Evolutionary conservation across 2,888 invertebrate genomes (phyloP), one percentile per base, ranked within the genome.

Genomic region (Sarcophaga variegata): DNA sequence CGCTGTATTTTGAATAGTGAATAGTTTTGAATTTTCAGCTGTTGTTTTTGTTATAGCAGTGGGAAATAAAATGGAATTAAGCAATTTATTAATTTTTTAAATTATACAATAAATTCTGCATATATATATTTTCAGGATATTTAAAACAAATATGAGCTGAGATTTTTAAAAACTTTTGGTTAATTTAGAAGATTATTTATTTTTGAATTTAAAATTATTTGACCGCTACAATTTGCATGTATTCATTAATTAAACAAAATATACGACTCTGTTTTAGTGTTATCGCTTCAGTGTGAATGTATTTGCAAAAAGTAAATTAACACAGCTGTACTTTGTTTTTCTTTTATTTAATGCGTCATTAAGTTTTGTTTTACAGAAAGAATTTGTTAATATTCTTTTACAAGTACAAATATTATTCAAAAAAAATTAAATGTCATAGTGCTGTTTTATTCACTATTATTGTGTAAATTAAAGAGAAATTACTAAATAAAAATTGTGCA

Each of bases 311-410:
- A 54, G 17, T 54, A 47, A 22, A 47, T 45, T 45, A 47, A n/a
- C 11, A 67, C 45, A 37, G 20, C 45, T 67, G 45, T 20, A 10
- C 2, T 22, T 14, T 70, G 70, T 70, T 70, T 54, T 54, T 20
- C n/a, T 70, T 54, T 25, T 54, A 54, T 54, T 70, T 25, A 54
- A 70, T 70, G 70, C 70, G 70, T 70, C 70, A 69, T 69, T 49
- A 49, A 47, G 8, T 67, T 67, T 67, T 25, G 4, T 71, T 71
- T 12, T n/a, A 59, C n/a, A 10, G 3, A 49, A 49, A 17, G 25
- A 71, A 27, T 11, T 71, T 27, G 17, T 71, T 71, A 4, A 54
- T 14, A 27, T 60, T 71, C 27, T 8, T 59, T 37, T 71, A 27
- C 37, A 8, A 59, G 25, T 37, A n/a, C 14, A 70, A 70, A 54